These are phyloP conservation scores for Peucedramus taeniatus DNA, from an alignment of 2,113 vertebrate genomes.

Conservation along the genomic window DNA sequence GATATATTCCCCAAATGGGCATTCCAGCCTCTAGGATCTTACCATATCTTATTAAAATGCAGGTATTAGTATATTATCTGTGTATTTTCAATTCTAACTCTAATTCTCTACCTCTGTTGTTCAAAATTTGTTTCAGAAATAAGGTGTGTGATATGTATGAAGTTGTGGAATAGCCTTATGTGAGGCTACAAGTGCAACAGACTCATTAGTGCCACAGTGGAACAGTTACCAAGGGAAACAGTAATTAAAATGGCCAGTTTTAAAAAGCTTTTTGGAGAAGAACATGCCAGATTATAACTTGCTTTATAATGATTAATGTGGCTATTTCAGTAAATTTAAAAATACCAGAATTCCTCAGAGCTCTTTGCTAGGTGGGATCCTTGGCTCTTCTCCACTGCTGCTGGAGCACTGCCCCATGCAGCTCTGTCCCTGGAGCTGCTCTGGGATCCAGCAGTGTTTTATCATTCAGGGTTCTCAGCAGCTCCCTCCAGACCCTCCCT, in stretches of 20 bases:
- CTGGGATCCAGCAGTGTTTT: background rate
- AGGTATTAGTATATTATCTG: background rate
- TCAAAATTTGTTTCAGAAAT: background rate
- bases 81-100: background rate
- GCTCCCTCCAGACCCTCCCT: fast-evolving
- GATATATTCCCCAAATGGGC: background rate
- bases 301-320: background rate
- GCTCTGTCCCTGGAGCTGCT: background rate
- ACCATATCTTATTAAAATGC: background rate
- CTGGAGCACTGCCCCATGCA: background rate
- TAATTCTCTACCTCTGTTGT: background rate
- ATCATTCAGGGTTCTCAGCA: background rate
- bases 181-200: background rate
- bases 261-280: background rate
- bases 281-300: background rate
- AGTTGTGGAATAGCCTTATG: background rate
- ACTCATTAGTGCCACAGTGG: background rate
- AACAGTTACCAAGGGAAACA: background rate
- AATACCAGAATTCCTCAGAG: background rate
- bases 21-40: background rate
- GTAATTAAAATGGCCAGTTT: background rate
- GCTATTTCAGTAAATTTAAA: background rate
- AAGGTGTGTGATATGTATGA: background rate
- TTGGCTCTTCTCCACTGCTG: background rate
- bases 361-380: background rate